Percentiles rank a stretch among this genome's conserved stretches.
Evolutionary conservation across 2,113 vertebrate genomes (phyloP).

Genomic region (Abramis brama): DNA sequence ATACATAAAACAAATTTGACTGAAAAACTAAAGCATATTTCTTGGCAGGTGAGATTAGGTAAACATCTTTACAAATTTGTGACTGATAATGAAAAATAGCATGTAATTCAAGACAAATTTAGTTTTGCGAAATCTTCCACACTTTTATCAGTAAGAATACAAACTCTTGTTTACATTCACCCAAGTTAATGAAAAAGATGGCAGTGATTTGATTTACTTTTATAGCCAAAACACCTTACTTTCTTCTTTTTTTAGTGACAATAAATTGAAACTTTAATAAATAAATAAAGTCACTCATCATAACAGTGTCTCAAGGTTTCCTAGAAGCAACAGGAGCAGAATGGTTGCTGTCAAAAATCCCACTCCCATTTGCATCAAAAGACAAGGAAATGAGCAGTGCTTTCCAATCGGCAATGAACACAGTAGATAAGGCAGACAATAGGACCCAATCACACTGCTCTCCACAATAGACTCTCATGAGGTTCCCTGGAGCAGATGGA

Average conservation of each 20-base stretch:
- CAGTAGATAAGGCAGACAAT: constrained; percentile 53
- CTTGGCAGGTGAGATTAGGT: background rate
- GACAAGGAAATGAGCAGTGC: constrained; percentile 31
- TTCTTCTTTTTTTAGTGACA: background rate
- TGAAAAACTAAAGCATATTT: constrained; percentile 1
- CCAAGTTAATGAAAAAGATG: constrained; percentile 11
- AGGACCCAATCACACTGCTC: constrained; percentile 38
- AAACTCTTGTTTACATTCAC: background rate
- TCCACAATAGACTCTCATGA: constrained; percentile 46
- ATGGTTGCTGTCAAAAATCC: constrained; percentile 32
- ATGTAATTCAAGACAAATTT: background rate
- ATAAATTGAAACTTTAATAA: background rate
- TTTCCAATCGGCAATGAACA: constrained; percentile 47
- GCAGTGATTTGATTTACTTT: background rate
- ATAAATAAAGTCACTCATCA: background rate
- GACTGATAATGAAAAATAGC: background rate
- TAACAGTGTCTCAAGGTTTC: background rate
- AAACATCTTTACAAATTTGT: background rate
- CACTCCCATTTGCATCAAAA: constrained; percentile 20
- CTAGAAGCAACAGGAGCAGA: constrained; percentile 30
- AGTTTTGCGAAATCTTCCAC: background rate
- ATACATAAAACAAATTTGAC: background rate
- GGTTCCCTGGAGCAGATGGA: constrained; percentile 55
- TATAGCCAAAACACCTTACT: background rate
- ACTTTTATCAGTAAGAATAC: background rate